Evolutionary conservation across 2,888 invertebrate genomes (phyloP).

Genomic region (Steinernema hermaphroditum): DNA sequence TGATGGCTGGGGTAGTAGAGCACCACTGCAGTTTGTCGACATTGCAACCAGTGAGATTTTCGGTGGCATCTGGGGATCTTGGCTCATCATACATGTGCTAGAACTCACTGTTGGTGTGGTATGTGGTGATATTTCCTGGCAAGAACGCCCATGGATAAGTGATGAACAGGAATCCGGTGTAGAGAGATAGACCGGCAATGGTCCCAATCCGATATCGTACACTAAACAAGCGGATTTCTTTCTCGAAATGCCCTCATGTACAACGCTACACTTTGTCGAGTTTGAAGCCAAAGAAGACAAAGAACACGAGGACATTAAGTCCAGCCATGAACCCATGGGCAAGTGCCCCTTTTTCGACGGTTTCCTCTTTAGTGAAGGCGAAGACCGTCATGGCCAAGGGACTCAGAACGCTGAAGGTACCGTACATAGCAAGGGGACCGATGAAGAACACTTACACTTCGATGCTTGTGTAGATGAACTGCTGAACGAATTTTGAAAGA

Average conservation of each 20-base stretch:
- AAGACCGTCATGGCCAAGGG: not conserved
- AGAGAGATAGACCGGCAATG: not conserved
- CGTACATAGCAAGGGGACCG: not conserved
- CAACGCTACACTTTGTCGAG: not conserved
- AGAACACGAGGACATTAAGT: not conserved
- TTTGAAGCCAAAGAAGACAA: not conserved
- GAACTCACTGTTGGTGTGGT: conserved; percentile 20
- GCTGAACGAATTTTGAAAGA: conserved; percentile 37
- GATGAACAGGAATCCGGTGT: conserved; percentile 49
- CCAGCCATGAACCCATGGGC: not conserved
- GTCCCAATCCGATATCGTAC: conserved; percentile 35
- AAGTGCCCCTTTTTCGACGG: conserved; percentile 35
- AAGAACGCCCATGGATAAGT: conserved; percentile 53
- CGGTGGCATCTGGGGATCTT: not conserved
- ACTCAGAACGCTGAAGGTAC: not conserved
- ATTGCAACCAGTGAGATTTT: conserved; percentile 34
- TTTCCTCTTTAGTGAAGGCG: conserved; percentile 49
- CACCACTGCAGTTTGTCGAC: conserved; percentile 39
- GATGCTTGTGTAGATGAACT: conserved; percentile 68
- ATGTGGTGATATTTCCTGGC: conserved; percentile 39
- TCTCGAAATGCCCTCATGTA: not conserved
- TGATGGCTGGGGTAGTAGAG: conserved; percentile 35
- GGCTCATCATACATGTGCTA: not conserved
- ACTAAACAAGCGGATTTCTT: conserved; percentile 26
- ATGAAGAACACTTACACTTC: not conserved